Evolutionary conservation across 2,888 invertebrate genomes (phyloP).

Genomic region (Allacma fusca): DNA sequence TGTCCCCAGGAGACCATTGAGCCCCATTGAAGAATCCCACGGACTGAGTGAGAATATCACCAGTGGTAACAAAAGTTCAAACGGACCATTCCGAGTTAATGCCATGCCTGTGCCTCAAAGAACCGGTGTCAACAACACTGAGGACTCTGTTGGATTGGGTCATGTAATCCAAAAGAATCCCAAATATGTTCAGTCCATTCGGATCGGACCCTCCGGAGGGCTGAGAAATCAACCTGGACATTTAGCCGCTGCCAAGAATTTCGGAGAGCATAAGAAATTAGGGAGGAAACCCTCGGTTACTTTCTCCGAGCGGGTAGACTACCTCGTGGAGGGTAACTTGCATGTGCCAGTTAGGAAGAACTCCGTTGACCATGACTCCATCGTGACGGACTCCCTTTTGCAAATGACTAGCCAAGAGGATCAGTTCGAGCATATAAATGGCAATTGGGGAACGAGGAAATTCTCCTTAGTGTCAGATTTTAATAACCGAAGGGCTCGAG

Average conservation of each 20-base stretch:
- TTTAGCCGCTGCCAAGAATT: not conserved
- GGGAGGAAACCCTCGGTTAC: conserved; percentile 58
- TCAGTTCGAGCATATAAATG: conserved; percentile 27
- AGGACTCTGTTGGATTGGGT: conserved; percentile 54
- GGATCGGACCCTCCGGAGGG: conserved; percentile 51
- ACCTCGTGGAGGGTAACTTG: conserved; percentile 49
- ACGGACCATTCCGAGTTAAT: conserved; percentile 41
- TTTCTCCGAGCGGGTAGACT: conserved; percentile 59
- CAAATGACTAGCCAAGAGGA: conserved; percentile 53
- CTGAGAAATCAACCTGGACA: conserved; percentile 25
- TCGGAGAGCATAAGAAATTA: not conserved
- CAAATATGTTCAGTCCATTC: conserved; percentile 58
- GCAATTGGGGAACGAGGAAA: conserved; percentile 7
- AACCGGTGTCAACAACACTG: conserved; percentile 14
- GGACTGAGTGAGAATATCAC: not conserved
- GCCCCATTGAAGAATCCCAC: conserved; percentile 53
- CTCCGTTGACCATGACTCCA: conserved; percentile 58
- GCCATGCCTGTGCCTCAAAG: conserved; percentile 46
- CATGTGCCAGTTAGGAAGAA: conserved; percentile 43
- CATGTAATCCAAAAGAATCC: conserved; percentile 57
- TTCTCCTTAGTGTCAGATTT: conserved; percentile 41
- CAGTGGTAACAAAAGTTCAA: not conserved
- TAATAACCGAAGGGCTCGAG: conserved; percentile 34
- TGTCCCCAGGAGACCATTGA: conserved; percentile 53
- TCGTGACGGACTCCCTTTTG: conserved; percentile 60